Base-by-base conservation (phyloP, 1,140 invertebrate genomes). In the Adelges cooleyi region DNA sequence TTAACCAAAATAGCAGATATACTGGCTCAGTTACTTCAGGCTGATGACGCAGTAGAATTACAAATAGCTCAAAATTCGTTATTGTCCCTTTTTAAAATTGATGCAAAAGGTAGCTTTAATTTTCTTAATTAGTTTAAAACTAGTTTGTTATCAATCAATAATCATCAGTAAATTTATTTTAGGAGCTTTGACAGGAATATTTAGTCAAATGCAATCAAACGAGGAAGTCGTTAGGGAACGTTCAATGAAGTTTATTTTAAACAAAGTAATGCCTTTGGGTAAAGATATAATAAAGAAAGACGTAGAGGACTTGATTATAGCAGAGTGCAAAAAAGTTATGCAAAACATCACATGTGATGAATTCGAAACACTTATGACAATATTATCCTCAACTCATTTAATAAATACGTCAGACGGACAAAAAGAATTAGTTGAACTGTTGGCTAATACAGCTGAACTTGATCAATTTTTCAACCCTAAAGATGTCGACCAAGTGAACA, bases 301-400 rank as follows among this genome's bases (percentile, higher is more conserved):
- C 73, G 81, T 87, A 52, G 90, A 96, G 75, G 90, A 93, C 71
- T 80, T 86, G 67, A 80, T 96, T 49, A 84, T 95, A 65, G 76
- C 82, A 48, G 87, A 95, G 75, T 85, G 86, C 69, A 95, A 92
- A 74, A 93, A 94, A 80, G 85, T 92, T 66, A 77, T 90, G 68
- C 82, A 85, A 86, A 88, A 92, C 80, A 86, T 92, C 11, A 91
- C 87, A 40, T 88, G 89, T 52, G 90, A 94, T 70, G 93, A 97
- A 76, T 95, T 95, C 77, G 84, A 92, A 67, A 80, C 84, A 50
- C 84, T 96, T 33, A 91, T 97, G 85, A 86, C 86, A 18, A 80
- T 94, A 62, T 77, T 97, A 67, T 83, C 83, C 1, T 82, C 83
- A 75, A 86, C 93, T 10, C 84, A 85, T 75, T 79, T 91, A 46